These are phyloP conservation scores for Solenopsis invicta DNA, from an alignment of 1,140 invertebrate genomes.

Conservation along the genomic window DNA sequence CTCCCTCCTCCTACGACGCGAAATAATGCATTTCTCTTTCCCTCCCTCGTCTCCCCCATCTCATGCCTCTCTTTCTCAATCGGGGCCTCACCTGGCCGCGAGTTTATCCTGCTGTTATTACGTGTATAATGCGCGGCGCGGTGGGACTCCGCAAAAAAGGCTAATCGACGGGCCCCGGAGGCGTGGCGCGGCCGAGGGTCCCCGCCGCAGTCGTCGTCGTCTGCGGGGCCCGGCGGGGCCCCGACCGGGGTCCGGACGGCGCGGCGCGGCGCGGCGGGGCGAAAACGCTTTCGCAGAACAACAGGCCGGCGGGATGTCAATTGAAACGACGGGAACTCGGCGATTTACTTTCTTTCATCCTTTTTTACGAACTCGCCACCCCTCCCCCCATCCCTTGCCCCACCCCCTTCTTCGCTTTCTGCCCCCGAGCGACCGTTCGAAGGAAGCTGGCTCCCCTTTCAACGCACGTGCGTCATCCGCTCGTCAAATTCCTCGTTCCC, in stretches of 20 bases:
- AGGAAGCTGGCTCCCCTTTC: conserved; percentile 28
- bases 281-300: conserved; percentile 57
- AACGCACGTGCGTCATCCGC: conserved; percentile 27
- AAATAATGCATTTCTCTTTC: conserved; percentile 50
- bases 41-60: neutral
- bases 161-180: conserved; percentile 71
- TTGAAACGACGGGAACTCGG: conserved; percentile 61
- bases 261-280: conserved; percentile 13
- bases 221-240: conserved; percentile 12
- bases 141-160: conserved; percentile 76
- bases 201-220: conserved; percentile 1
- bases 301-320: conserved; percentile 51
- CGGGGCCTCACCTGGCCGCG: conserved; percentile 44
- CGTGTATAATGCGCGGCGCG: conserved; percentile 73
- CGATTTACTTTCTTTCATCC: conserved; percentile 66
- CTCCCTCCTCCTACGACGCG: neutral
- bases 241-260: no score
- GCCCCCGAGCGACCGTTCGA: neutral
- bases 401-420: neutral
- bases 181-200: conserved; percentile 33
- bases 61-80: neutral
- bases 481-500: conserved; percentile 21
- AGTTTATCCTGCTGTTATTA: conserved; percentile 79
- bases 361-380: conserved; percentile 66
- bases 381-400: neutral